Percentiles rank a stretch among this genome's conserved stretches.
Conservation (phyloP, 1,140 invertebrate genomes). For the Drosophila yakuba region DNA sequence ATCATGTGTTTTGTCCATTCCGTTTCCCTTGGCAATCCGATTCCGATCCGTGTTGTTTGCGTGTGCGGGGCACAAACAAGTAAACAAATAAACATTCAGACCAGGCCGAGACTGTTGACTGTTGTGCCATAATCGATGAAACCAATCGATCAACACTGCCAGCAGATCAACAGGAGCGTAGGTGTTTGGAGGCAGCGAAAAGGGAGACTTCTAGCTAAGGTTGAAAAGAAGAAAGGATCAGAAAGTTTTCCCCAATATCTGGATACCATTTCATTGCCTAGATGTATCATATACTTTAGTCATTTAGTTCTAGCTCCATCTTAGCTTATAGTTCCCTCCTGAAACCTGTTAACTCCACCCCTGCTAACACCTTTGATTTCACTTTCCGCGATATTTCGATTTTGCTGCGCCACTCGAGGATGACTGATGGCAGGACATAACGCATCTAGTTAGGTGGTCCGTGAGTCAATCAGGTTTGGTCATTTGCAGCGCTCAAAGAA, state of each 20-base stretch:
- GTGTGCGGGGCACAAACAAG: conserved; percentile 62
- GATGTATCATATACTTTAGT: too few relatives aligned
- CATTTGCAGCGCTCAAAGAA: conserved; percentile 25
- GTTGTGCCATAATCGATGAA: conserved; percentile 79
- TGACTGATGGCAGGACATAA: conserved; percentile 66
- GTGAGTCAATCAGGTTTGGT: conserved; percentile 38
- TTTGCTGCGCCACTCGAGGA: conserved; percentile 37
- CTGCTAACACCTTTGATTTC: conserved; percentile 57
- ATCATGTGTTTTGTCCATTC: conserved; percentile 71
- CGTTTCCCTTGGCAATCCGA: conserved; percentile 22
- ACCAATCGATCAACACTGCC: conserved; percentile 73
- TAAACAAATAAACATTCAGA: conserved; percentile 68
- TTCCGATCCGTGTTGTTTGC: conserved; percentile 35
- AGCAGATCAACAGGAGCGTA: conserved; percentile 33
- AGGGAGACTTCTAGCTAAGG: not conserved
- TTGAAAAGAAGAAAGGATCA: too few relatives aligned
- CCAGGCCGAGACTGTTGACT: conserved; percentile 48
- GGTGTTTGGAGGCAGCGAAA: not conserved
- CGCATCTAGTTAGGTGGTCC: conserved; percentile 53
- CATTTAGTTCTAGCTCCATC: too few relatives aligned
- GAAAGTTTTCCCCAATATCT: too few relatives aligned
- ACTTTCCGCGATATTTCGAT: conserved; percentile 56
- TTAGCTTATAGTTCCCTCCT: not conserved
- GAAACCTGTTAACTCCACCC: not conserved
- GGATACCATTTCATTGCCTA: too few relatives aligned